These are phyloP conservation scores for Novumbra hubbsi DNA, from an alignment of 2,797 vertebrate species.

Conservation along the genomic window DNA sequence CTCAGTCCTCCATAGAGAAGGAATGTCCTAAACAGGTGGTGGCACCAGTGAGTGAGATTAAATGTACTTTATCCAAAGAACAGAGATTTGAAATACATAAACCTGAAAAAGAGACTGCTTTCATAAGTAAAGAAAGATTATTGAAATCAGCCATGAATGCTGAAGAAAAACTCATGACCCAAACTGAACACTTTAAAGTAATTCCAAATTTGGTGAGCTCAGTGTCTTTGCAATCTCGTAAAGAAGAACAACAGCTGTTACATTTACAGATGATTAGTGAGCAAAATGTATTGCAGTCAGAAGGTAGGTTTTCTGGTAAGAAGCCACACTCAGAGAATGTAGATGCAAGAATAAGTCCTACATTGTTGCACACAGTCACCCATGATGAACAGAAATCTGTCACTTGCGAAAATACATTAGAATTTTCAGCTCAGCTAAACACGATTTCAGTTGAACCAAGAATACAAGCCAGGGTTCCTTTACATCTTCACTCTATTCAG, in stretches of 20 bases:
- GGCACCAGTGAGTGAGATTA: conserved; percentile 61
- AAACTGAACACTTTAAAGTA: conserved; percentile 51
- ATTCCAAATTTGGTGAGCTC: conserved; percentile 49
- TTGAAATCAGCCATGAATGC: conserved; percentile 58
- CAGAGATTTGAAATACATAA: conserved; percentile 38
- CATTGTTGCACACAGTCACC: conserved; percentile 60
- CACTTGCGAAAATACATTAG: conserved; percentile 56
- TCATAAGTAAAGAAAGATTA: conserved; percentile 55
- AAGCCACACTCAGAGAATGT: conserved; percentile 54
- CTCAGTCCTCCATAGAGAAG: conserved; percentile 36
- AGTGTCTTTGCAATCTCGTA: conserved; percentile 48
- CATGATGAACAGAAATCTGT: conserved; percentile 65
- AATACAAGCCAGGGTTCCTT: conserved; percentile 50
- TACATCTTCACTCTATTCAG: conserved; percentile 67
- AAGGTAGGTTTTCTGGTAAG: conserved; percentile 60
- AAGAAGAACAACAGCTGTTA: conserved; percentile 56
- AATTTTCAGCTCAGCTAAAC: conserved; percentile 47
- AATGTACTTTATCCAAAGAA: conserved; percentile 63
- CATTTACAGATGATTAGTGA: conserved; percentile 69
- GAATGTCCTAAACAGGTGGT: conserved; percentile 49
- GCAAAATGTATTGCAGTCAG: conserved; percentile 66
- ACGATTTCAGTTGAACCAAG: conserved; percentile 42
- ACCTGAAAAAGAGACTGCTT: conserved; percentile 56
- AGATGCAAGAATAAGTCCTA: conserved; percentile 50
- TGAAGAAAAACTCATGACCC: conserved; percentile 70